Evolutionary conservation across 2,797 vertebrate genomes (phyloP).

Genomic region (Perodicticus potto): DNA sequence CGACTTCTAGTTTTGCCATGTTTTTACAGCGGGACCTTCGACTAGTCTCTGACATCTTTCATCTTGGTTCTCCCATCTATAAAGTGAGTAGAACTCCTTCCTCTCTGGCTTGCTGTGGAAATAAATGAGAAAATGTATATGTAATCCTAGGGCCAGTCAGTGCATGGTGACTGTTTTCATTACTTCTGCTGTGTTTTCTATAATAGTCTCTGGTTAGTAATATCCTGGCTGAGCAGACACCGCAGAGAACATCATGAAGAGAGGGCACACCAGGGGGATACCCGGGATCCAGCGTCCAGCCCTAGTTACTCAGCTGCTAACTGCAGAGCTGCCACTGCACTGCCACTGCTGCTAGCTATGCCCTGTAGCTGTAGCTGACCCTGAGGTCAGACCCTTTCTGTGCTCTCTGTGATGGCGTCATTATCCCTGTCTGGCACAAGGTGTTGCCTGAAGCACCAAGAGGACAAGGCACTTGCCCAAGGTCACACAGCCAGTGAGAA

Average conservation of each 20-base stretch:
- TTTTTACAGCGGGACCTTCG: background rate
- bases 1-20: too few species aligned
- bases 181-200: background rate
- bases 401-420: accelerated
- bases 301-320: background rate
- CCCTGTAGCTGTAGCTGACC: accelerated
- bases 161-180: background rate
- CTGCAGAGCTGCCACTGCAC: accelerated
- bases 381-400: background rate
- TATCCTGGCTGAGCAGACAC: background rate
- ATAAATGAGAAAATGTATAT: background rate
- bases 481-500: background rate
- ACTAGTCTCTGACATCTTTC: background rate
- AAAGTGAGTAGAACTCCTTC: background rate
- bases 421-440: accelerated
- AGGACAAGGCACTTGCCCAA: background rate
- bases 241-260: accelerated
- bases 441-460: background rate
- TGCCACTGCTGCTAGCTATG: accelerated
- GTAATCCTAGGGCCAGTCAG: background rate
- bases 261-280: background rate
- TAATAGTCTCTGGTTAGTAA: background rate
- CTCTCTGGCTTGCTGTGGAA: background rate
- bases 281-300: accelerated
- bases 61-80: conserved; percentile 1